Evolutionary conservation across 1,140 invertebrate species (phyloP), one percentile per base, ranked within the genome.

Genomic region (Tetramorium parvispinum): DNA sequence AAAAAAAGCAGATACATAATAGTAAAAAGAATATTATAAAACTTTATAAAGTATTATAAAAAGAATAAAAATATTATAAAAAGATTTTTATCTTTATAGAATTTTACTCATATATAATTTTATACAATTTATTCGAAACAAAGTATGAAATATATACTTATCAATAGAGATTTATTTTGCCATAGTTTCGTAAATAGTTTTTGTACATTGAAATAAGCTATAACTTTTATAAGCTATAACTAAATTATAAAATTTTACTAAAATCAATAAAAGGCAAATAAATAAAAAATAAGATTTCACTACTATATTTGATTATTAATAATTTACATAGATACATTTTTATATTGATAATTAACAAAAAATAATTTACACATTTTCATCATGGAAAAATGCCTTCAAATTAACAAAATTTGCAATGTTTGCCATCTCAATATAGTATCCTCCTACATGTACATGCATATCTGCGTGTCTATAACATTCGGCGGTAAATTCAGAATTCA

Each of bases 401-500:
- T 24, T 43, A 55, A 75, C 5, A 24, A 76, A 40, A 40, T 57
- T 57, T 24, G 2, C 3, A 40, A 40, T 18, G 18, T 40, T 37
- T 76, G 8, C 16, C 21, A 76, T 5, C 21, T 76, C 7, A 76
- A 76, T 76, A 59, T 59, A 27, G 7, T 32, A 57, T 75, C 11
- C 37, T 75, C 3, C 10, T 40, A 13, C 24, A 37, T 57, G 3
- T 37, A 68, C 65, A 11, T 21, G 40, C 5, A 40, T 57, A 76
- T 57, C 13, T 16, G n/a, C 53, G 37, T 76, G 51, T 59, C 73
- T 57, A 18, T 21, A 57, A 24, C 8, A 27, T 61, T 77, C 40
- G 43, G 11, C 21, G 27, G 63, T 78, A 75, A 83, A 68, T 68
- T 68, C 40, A 24, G 40, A 68, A 68, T 49, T 68, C 40, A 24